A percentile compares a stretch with the other conserved stretches of the same genome.
Evolutionary conservation across 2,797 vertebrate genomes (phyloP).

Genomic region (Mormyrus proboscirostris): DNA sequence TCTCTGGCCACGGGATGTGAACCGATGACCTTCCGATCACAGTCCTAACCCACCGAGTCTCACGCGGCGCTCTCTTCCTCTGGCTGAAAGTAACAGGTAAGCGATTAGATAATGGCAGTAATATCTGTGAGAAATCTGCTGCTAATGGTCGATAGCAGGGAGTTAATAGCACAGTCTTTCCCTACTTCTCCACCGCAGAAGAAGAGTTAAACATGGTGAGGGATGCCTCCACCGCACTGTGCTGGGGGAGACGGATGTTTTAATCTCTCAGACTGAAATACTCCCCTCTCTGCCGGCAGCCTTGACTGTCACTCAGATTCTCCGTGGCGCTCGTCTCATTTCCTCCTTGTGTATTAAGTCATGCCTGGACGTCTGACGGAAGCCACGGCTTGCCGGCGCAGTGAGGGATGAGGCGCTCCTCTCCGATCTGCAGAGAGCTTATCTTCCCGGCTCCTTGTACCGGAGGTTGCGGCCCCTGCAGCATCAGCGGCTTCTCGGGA

Average conservation of each 20-base stretch:
- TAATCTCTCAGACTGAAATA: constrained; percentile 28
- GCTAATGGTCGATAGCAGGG: not conserved
- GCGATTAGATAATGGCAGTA: not conserved
- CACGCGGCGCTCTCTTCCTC: not conserved
- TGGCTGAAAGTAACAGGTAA: not conserved
- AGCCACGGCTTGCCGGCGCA: not conserved
- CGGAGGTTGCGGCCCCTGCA: constrained; percentile 24
- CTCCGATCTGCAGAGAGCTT: constrained; percentile 12
- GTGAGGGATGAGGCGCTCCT: constrained; percentile 14
- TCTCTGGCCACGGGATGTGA: not conserved
- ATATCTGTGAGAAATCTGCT: not conserved
- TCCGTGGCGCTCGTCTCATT: not conserved
- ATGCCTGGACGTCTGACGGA: constrained; percentile 19
- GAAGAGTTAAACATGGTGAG: not conserved
- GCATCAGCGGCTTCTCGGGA: constrained; percentile 25
- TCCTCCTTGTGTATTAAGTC: constrained; percentile 20
- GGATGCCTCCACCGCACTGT: not conserved
- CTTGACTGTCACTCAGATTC: constrained; percentile 5
- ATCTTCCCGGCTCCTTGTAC: constrained; percentile 14
- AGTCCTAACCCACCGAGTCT: not conserved
- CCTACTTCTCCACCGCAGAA: not conserved
- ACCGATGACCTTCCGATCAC: not conserved
- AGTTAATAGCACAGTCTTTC: constrained; percentile 44
- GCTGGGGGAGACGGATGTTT: constrained; percentile 29
- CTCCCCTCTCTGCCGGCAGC: not conserved